Evolutionary conservation across 2,888 invertebrate species (phyloP), one percentile per base, ranked within the genome.

Genomic region (Helleia helle): DNA sequence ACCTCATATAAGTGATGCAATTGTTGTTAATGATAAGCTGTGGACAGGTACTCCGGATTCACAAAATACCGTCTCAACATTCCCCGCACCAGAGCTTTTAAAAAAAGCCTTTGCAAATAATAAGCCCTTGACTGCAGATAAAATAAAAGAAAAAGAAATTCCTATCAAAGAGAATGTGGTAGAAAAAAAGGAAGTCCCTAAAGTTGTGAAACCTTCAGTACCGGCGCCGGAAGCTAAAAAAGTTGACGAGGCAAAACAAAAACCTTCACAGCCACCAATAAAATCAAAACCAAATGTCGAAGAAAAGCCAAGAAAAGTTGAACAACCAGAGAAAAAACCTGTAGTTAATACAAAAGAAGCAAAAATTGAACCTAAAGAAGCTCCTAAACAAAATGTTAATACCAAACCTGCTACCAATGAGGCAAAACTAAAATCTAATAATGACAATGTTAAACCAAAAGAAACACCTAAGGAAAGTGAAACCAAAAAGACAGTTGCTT

Each of bases 11-110:
- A 90, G 90, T 52, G 93, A 93, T 55, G 90, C 89, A 2, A 81
- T 90, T 46, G 87, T 92, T 34, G 87, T 86, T 57, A 87, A 89
- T 38, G 88, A 89, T 50, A 85, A 87, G 52, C 67, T 93, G 8
- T 89, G 89, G 58, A 67, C 91, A 22, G 94, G 93, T 12, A 88
- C 88, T 9, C 93, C 93, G 0, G 88, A 87, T 50, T 5, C 15
- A 6, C 89, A 89, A 57, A 77, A 88, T 41, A 92, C 85, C 53
- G 65, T 94, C 31, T 91, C 86, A 0, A 85, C 89, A 40, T 86
- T 92, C n/a, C 86, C 90, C 24, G 79, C 87, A 7, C 84, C 87
- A 1, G 74, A 87, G 40, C 70, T 73, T 24, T 70, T 87, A 13
- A 71, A 71, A 45, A 74, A 72, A 50, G 79, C 84, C 0, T 84